phyloP scores from a whole-genome alignment of 2,113 vertebrate genomes.

The Herpetotheres cachinnans region DNA sequence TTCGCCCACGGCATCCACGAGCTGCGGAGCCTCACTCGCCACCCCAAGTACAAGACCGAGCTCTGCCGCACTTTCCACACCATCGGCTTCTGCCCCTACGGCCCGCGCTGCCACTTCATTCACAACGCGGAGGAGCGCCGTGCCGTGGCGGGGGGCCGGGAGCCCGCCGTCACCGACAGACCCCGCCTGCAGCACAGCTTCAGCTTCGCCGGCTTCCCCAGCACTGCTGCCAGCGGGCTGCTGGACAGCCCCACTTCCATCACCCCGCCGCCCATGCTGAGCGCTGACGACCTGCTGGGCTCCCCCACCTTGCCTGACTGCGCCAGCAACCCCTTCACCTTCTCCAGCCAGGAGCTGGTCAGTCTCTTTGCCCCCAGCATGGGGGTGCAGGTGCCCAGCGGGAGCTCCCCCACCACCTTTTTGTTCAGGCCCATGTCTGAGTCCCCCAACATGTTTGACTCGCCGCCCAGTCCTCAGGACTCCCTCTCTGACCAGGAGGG shows the following conservation, averaged over 20 bases:
- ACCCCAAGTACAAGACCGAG: constrained; percentile 99
- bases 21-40: constrained; percentile 94
- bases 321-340: constrained; percentile 96
- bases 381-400: constrained; percentile 78
- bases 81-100: constrained; percentile 96
- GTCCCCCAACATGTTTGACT: constrained; percentile 91
- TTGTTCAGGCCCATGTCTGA: constrained; percentile 92
- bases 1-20: constrained; percentile 96
- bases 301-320: constrained; percentile 84
- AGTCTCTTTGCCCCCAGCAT: constrained; percentile 91
- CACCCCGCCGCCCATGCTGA: constrained; percentile 94
- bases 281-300: constrained; percentile 84
- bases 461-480: constrained; percentile 92
- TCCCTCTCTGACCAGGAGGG: constrained; percentile 97
- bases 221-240: constrained; percentile 81
- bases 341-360: constrained; percentile 98
- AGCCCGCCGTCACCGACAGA: constrained; percentile 82
- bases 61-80: constrained; percentile 99
- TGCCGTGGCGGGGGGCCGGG: constrained; percentile 80
- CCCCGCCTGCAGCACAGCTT: constrained; percentile 98
- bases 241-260: constrained; percentile 97
- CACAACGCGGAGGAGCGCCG: constrained; percentile 96
- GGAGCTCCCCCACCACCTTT: constrained; percentile 85
- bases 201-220: constrained; percentile 94
- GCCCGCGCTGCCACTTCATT: constrained; percentile 98